Percentiles rank a stretch among this genome's conserved stretches.
These are phyloP conservation scores for Campoplex nolae DNA, from an alignment of 2,888 invertebrate genomes.

Conservation along the genomic window DNA sequence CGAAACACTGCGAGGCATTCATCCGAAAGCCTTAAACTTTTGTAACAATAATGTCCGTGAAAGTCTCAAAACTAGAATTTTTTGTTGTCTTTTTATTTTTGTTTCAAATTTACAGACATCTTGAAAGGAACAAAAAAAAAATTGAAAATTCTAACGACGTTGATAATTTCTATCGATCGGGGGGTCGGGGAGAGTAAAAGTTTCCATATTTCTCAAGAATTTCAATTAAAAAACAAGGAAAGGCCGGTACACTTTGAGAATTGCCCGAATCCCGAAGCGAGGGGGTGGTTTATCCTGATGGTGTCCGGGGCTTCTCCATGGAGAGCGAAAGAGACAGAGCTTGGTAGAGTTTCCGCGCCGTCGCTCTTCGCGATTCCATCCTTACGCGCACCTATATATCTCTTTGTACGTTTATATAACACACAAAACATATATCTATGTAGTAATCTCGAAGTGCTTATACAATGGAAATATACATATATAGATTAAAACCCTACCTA, in stretches of 20 bases:
- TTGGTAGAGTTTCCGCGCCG: slow-evolving; percentile 75
- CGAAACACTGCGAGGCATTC: no score
- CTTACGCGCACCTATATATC: slow-evolving; percentile 48
- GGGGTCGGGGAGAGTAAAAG: background rate
- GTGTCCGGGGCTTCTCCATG: slow-evolving; percentile 51
- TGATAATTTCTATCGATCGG: background rate
- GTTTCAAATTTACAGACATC: no score
- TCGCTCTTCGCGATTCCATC: slow-evolving; percentile 67
- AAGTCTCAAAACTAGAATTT: no score
- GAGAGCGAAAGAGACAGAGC: slow-evolving; percentile 55
- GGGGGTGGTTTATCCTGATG: slow-evolving; percentile 53
- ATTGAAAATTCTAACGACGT: no score
- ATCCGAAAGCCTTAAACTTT: no score
- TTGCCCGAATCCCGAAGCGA: slow-evolving; percentile 31
- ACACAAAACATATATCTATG: slow-evolving; percentile 38
- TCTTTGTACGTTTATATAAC: slow-evolving; percentile 18
- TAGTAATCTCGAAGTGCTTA: slow-evolving; percentile 42
- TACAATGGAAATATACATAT: slow-evolving; percentile 66
- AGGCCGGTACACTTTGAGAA: background rate
- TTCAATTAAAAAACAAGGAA: background rate
- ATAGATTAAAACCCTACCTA: slow-evolving; percentile 75
- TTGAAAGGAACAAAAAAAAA: no score
- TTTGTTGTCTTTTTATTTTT: no score
- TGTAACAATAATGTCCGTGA: no score
- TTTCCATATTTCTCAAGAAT: background rate